These are phyloP conservation scores for Grantiella picta DNA, from an alignment of 2,113 vertebrate species.

Conservation along the genomic window DNA sequence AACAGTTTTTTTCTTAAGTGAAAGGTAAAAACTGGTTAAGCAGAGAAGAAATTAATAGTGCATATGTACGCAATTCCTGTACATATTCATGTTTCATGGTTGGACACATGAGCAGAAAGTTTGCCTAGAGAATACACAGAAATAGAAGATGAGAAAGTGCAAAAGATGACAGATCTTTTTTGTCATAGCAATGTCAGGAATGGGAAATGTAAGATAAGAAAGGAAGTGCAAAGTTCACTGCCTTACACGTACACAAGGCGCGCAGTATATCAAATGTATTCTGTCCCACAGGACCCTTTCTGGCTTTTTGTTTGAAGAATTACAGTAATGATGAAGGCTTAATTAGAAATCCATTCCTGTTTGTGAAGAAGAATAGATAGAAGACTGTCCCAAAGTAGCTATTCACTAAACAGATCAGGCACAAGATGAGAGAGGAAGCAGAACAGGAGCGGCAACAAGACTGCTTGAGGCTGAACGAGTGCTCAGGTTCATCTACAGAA, in stretches of 20 bases:
- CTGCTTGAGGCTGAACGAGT: not conserved
- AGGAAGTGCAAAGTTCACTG: not conserved
- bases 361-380: not conserved
- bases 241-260: not conserved
- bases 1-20: not conserved
- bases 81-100: not conserved
- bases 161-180: not conserved
- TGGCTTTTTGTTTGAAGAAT: not conserved
- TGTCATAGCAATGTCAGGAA: not conserved
- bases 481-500: not conserved
- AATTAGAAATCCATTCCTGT: not conserved
- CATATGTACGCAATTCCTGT: not conserved
- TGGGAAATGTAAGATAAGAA: not conserved
- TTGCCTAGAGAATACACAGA: not conserved
- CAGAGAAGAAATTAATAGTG: not conserved
- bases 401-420: not conserved
- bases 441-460: not conserved
- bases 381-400: not conserved
- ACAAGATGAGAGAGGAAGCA: not conserved
- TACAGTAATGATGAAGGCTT: not conserved
- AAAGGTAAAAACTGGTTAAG: not conserved
- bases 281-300: not conserved
- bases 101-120: not conserved
- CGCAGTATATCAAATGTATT: not conserved
- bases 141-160: accelerated